Evolutionary conservation across 92 coral and sea anemone genomes (phyloP), one percentile per base, ranked within the genome.

Genomic region (Heliopora coerulea): DNA sequence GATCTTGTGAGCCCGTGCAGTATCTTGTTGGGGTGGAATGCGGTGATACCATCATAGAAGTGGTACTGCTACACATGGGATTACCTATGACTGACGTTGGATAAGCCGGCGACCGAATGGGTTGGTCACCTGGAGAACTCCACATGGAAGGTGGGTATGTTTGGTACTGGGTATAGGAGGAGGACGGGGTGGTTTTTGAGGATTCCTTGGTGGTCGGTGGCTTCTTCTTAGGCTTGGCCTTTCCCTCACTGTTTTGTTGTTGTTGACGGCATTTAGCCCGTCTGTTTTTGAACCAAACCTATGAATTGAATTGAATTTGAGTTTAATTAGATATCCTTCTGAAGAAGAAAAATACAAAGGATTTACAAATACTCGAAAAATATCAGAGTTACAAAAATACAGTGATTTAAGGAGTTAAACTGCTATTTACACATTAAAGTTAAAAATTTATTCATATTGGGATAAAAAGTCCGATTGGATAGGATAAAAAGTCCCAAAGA

Each of bases 221-320:
- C 19, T 52, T 52, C 23, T 70, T 70, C 34, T 70, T 70, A 0
- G 48, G 62, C 21, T 52, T 52, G 1, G 62, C n/a, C 17, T 52
- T 54, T 8, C 49, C 50, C 12, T 54, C 77, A 25, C 49, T 54
- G 37, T 35, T 70, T 33, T 52, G 62, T 54, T 52, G 77, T 23
- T 67, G 81, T 54, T 95, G 99, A 34, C 99, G 89, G 56, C 97
- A 89, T 64, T 95, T 95, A 1, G 99, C 99, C 74, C 99, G 62
- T 84, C 96, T 86, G 72, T 95, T 95, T 63, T 95, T 95, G 79
- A 95, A 95, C 99, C 99, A 95, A 14, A 95, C 99, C 99, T 95
- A 23, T 31, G 52, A 52, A 56, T 66, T 15, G 28, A 42, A 17
- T 7, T 42, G n/a, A 7, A 41, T 48, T 12, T 13, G 15, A 20